Percentiles rank a stretch among this genome's conserved stretches.
phyloP scores from a whole-genome alignment of 2,888 invertebrate species.

The Amiota minor region DNA sequence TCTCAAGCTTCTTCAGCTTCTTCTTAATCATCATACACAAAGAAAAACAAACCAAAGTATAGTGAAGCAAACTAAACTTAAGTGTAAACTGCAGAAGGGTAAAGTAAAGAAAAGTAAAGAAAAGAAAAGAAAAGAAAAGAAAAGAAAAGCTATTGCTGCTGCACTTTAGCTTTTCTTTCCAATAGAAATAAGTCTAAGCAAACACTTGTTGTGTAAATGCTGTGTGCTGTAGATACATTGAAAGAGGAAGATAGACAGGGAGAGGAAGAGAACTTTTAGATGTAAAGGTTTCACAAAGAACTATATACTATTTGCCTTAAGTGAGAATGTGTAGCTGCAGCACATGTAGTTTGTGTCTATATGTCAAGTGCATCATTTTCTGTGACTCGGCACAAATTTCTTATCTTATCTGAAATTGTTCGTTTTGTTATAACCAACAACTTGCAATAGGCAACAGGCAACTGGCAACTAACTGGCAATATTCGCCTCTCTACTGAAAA shows the following conservation, averaged over 20 bases:
- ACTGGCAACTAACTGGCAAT: not conserved
- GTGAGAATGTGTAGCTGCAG: not conserved
- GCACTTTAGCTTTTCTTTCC: conserved; percentile 23
- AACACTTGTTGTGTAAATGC: conserved; percentile 66
- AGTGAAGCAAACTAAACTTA: not conserved
- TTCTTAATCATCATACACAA: not conserved
- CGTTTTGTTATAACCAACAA: not conserved
- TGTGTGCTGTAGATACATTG: conserved; percentile 27
- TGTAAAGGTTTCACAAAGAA: not conserved
- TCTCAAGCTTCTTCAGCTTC: not conserved
- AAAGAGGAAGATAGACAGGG: not conserved
- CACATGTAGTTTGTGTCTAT: not conserved
- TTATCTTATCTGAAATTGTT: not conserved
- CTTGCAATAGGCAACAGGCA: not conserved
- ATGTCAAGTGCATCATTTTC: conserved; percentile 7
- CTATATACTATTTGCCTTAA: not conserved
- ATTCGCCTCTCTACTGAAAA: not conserved
- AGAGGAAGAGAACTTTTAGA: not conserved
- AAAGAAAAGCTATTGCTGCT: not conserved
- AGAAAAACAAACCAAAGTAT: not conserved
- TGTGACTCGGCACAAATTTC: no score
- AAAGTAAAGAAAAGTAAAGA: not conserved
- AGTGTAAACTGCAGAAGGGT: no score
- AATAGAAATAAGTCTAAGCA: conserved; percentile 45
- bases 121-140: not conserved